Evolutionary conservation across 2,797 vertebrate species (phyloP), one percentile per base, ranked within the genome.

Genomic region (Petrocephalus sullivani): DNA sequence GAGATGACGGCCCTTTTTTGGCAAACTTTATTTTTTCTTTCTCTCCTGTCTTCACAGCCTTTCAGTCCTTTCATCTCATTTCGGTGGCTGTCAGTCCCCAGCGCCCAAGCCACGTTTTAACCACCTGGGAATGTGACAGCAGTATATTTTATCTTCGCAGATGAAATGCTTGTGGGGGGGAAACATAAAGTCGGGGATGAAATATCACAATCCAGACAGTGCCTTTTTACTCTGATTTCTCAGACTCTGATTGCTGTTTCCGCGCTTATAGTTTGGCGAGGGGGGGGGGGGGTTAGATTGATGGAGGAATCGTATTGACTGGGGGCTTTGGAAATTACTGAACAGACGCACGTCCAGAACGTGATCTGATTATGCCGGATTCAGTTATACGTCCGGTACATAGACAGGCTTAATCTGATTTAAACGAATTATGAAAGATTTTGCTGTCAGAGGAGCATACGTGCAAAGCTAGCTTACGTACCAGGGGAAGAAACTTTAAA

Each of bases 371-470:
- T 88, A 54, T 1, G 58, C 58, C 49, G n/a, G 58, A 49, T 88
- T 54, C 67, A 28, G 51, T 87, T 46, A 49, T 23, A 60, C 75
- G 16, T 87, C 49, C 87, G 61, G 82, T 85, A 57, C 82, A 60
- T 60, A 51, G 75, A 88, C 19, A 87, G 46, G 86, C 16, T 85
- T 88, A 88, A 88, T 88, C 82, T 64, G 87, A 88, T 88, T 88
- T 84, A 64, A 61, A 23, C 19, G 23, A 85, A 64, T 83, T 58
- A 67, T 64, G 82, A 85, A 54, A 37, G 41, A 67, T 84, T 82
- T 88, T 28, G 19, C 81, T 51, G 81, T 54, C 81, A 85, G 87
- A 71, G 84, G 84, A 58, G 57, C 46, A 88, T 23, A 57, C 61
- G 61, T 60, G 61, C 21, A 75, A 75, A 41, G 54, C 53, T 23